A percentile compares a stretch with the other conserved stretches of the same genome.
Conservation (phyloP, 2,888 invertebrate species). For the Phaonia tiefii region DNA sequence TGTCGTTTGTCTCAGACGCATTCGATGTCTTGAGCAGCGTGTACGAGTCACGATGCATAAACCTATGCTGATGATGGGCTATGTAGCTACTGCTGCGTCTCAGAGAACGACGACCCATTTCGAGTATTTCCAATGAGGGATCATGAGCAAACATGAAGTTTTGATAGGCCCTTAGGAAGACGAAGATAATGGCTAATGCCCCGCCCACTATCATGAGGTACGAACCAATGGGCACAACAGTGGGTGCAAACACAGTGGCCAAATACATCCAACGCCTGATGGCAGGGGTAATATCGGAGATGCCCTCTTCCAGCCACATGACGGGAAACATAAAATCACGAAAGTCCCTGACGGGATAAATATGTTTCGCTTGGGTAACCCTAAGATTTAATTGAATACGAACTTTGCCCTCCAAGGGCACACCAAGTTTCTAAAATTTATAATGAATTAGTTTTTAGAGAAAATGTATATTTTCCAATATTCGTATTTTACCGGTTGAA, state of each 20-base stretch:
- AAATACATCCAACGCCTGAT: conserved; percentile 91
- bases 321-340: conserved; percentile 91
- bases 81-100: conserved; percentile 83
- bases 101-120: conserved; percentile 87
- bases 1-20: conserved; percentile 45
- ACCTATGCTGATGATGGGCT: conserved; percentile 78
- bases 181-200: conserved; percentile 83
- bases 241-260: conserved; percentile 88
- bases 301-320: conserved; percentile 94
- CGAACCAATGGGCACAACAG: conserved; percentile 86
- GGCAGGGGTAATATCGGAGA: conserved; percentile 89
- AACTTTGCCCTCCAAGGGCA: conserved; percentile 90
- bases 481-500: conserved; percentile 86
- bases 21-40: conserved; percentile 75
- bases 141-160: conserved; percentile 86
- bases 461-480: background rate
- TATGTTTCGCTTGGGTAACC: conserved; percentile 87
- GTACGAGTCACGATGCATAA: conserved; percentile 78
- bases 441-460: background rate
- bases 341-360: conserved; percentile 88
- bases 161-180: conserved; percentile 88
- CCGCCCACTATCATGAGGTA: conserved; percentile 89
- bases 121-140: conserved; percentile 87
- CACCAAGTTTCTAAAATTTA: conserved; percentile 88
- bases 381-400: conserved; percentile 91